Evolutionary conservation across 2,113 vertebrate species (phyloP).

Genomic region (Hydropotes inermis): DNA sequence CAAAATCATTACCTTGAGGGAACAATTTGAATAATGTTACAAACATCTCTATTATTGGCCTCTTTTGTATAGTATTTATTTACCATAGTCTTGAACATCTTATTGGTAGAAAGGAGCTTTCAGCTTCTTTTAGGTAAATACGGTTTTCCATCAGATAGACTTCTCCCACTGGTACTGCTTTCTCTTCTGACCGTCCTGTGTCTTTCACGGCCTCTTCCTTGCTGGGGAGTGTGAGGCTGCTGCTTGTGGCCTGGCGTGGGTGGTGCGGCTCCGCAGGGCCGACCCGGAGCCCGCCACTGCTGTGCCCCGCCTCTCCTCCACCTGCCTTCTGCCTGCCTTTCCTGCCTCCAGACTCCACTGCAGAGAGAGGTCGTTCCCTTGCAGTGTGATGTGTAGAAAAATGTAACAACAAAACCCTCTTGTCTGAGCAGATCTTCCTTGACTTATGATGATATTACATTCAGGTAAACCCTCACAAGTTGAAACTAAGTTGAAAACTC

Average conservation of each 20-base stretch:
- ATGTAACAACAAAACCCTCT: neutral
- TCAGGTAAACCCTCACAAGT: neutral
- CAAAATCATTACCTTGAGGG: neutral
- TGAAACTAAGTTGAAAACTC: neutral
- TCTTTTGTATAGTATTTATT: neutral
- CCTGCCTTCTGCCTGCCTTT: neutral
- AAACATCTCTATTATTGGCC: neutral
- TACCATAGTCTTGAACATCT: neutral
- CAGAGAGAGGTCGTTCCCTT: neutral
- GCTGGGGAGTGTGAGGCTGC: neutral
- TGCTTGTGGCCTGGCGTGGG: accelerated
- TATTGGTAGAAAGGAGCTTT: neutral
- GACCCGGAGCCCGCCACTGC: neutral
- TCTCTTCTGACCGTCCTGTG: neutral
- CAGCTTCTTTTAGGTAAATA: neutral
- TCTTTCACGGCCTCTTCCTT: neutral
- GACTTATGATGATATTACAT: neutral
- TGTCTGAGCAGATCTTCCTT: neutral
- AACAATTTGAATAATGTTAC: neutral
- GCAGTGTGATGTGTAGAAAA: neutral
- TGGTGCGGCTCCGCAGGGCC: accelerated
- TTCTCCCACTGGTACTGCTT: neutral
- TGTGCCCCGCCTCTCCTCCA: neutral
- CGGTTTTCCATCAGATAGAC: neutral
- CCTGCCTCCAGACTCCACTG: neutral